Percentiles rank a stretch among this genome's conserved stretches.
These are phyloP conservation scores for Lota lota DNA, from an alignment of 2,113 vertebrate species.

Conservation along the genomic window DNA sequence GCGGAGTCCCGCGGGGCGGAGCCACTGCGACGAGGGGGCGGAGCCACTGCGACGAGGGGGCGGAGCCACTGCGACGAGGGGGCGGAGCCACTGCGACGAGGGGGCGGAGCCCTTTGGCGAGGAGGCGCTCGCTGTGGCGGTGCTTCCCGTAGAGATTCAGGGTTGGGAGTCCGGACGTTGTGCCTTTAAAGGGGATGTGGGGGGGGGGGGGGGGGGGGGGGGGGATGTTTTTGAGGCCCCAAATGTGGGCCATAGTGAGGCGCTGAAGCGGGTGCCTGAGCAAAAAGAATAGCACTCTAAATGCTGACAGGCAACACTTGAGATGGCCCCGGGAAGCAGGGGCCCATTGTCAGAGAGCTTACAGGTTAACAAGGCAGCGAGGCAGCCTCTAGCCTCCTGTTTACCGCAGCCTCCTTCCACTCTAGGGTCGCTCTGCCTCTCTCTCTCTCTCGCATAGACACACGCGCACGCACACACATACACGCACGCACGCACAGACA, in stretches of 20 bases:
- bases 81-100: too few species aligned
- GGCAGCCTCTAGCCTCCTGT: slow-evolving; percentile 46
- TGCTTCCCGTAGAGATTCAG: slow-evolving; percentile 26
- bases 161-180: slow-evolving; percentile 47
- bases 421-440: too few species aligned
- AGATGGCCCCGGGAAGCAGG: slow-evolving; percentile 52
- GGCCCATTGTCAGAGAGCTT: slow-evolving; percentile 54
- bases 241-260: slow-evolving; percentile 45
- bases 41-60: too few species aligned
- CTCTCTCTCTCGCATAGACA: not conserved
- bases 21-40: too few species aligned
- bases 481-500: too few species aligned
- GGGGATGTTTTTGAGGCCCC: slow-evolving; percentile 43
- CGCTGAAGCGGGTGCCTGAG: slow-evolving; percentile 42
- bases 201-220: not conserved
- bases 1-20: too few species aligned
- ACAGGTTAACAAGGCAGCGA: slow-evolving; percentile 63
- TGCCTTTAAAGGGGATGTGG: slow-evolving; percentile 36
- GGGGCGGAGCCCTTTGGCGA: too few species aligned
- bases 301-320: slow-evolving; percentile 65
- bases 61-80: too few species aligned
- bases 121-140: slow-evolving; percentile 13
- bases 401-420: slow-evolving; percentile 13
- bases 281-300: slow-evolving; percentile 58
- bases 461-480: too few species aligned